These are phyloP conservation scores for Melitaea cinxia DNA, from an alignment of 1,140 invertebrate species.

Conservation along the genomic window DNA sequence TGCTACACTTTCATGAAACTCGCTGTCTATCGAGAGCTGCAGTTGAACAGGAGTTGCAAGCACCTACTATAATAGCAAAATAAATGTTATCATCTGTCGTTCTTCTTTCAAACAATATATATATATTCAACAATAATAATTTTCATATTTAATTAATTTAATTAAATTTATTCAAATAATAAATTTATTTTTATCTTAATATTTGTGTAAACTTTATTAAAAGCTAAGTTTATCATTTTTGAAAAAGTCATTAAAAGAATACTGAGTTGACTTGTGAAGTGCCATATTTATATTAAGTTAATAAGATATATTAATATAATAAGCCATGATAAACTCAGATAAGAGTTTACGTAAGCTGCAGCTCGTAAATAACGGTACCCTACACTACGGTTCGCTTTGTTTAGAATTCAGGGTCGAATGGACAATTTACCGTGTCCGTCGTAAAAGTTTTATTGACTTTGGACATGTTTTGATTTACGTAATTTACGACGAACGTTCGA, in stretches of 20 bases:
- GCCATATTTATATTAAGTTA: constrained; percentile 37
- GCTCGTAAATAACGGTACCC: constrained; percentile 37
- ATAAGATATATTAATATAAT: constrained; percentile 31
- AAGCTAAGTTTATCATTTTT: no score
- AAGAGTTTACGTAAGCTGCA: no score
- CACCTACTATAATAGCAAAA: background rate
- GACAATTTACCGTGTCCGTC: constrained; percentile 41
- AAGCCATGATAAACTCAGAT: constrained; percentile 18
- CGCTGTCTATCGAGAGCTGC: background rate
- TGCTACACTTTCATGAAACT: constrained; percentile 55
- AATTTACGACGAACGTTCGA: constrained; percentile 35
- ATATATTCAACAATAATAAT: no score
- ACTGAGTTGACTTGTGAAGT: no score
- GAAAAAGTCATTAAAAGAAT: no score
- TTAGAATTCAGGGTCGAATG: constrained; percentile 55
- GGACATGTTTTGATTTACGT: constrained; percentile 41
- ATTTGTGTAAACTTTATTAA: no score
- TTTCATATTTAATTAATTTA: no score
- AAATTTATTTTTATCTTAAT: no score
- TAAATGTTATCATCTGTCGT: no score
- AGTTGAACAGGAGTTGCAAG: background rate
- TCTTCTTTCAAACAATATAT: no score
- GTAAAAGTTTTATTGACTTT: constrained; percentile 47
- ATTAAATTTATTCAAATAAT: no score
- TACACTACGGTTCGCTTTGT: constrained; percentile 35